phyloP scores from a whole-genome alignment of 2,113 vertebrate genomes.

The Plotosus lineatus region DNA sequence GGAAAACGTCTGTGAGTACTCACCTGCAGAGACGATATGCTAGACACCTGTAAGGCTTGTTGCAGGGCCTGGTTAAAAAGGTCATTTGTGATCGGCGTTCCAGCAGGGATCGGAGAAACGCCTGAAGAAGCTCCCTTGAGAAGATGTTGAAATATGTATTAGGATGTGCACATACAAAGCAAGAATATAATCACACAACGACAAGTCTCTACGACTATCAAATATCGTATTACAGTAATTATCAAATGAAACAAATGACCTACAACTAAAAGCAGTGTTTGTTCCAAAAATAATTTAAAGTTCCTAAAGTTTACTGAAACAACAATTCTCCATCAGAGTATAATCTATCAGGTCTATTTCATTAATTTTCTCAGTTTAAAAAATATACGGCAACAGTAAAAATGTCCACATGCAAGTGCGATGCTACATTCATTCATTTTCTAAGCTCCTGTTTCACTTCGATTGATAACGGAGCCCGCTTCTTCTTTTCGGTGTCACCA shows the following conservation, averaged over 20 bases:
- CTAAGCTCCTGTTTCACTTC: too few relatives aligned
- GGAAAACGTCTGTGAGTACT: constrained; percentile 44
- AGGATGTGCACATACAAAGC: not conserved
- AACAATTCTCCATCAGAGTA: not conserved
- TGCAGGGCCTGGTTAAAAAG: constrained; percentile 88
- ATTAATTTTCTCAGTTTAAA: not conserved
- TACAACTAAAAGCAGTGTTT: not conserved
- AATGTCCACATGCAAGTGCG: not conserved
- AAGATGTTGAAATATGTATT: not conserved
- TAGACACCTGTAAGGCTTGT: constrained; percentile 83
- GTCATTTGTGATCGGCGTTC: constrained; percentile 84
- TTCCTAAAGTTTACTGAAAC: not conserved
- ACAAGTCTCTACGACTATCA: not conserved
- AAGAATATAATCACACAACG: not conserved
- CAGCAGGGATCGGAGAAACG: constrained; percentile 79
- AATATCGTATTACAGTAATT: not conserved
- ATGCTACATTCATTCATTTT: too few relatives aligned
- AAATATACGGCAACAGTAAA: not conserved
- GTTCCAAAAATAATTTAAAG: not conserved
- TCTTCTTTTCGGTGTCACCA: too few relatives aligned
- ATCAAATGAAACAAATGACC: not conserved
- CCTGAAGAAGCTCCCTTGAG: constrained; percentile 72
- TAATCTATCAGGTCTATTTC: not conserved
- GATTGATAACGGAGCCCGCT: too few relatives aligned
- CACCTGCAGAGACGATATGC: constrained; percentile 81